These are phyloP conservation scores for Halisarca cf. caerulea DNA, from an alignment of 37 sponge, comb jelly and placozoan genomes.

Conservation along the genomic window DNA sequence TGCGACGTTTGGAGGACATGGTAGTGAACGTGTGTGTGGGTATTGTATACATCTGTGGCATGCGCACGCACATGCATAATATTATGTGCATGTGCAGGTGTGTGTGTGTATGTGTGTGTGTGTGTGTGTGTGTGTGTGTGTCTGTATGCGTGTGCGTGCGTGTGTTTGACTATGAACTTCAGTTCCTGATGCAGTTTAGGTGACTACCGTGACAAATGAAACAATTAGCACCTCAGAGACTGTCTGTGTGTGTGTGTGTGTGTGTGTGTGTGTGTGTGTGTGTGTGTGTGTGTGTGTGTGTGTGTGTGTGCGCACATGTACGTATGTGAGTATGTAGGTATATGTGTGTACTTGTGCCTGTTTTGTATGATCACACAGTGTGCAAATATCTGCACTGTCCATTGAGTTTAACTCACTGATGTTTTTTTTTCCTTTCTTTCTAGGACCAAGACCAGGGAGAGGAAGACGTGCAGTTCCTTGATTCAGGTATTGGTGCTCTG, in stretches of 20 bases:
- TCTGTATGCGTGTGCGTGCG: not conserved
- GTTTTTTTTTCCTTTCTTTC: not conserved
- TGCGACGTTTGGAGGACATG: too few relatives aligned
- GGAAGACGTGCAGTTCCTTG: slow-evolving; percentile 54
- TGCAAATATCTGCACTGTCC: not conserved
- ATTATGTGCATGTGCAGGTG: too few relatives aligned
- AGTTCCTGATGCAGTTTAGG: too few relatives aligned
- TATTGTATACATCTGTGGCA: too few relatives aligned
- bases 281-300: not conserved
- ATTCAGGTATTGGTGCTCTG: too few relatives aligned
- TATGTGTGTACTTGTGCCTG: not conserved
- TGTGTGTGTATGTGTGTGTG: too few relatives aligned
- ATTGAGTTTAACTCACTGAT: too few relatives aligned
- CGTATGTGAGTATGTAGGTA: not conserved
- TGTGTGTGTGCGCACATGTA: not conserved
- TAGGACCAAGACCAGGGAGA: slow-evolving; percentile 44
- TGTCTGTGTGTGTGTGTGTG: slow-evolving; percentile 20
- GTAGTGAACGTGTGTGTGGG: too few relatives aligned
- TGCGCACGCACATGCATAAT: too few relatives aligned
- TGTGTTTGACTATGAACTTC: too few relatives aligned
- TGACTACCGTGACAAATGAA: too few relatives aligned
- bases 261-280: slow-evolving; percentile 11
- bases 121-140: not conserved
- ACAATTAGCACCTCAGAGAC: too few relatives aligned
- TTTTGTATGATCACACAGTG: not conserved